Conservation (phyloP, 2,113 vertebrate species). For the Aepyceros melampus region DNA sequence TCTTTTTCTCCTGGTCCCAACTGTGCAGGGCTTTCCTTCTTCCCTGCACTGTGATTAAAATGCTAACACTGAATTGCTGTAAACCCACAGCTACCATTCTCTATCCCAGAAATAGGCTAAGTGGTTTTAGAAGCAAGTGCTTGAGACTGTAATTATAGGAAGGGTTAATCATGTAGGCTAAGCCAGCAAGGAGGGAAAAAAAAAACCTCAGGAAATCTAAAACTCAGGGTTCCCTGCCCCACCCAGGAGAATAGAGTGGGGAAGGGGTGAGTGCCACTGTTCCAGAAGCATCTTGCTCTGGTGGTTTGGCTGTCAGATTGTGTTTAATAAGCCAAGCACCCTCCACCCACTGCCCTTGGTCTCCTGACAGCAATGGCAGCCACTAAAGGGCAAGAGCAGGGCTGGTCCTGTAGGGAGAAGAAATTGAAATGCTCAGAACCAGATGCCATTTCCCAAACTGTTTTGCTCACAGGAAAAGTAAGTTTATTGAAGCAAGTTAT, state of each 20-base stretch:
- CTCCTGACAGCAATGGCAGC: background rate
- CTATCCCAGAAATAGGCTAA: constrained; percentile 26
- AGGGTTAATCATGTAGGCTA: background rate
- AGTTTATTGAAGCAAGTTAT: background rate
- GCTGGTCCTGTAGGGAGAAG: background rate
- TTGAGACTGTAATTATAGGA: background rate
- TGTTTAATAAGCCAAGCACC: background rate
- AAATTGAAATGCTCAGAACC: background rate
- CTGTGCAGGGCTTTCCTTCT: background rate
- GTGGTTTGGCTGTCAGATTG: background rate
- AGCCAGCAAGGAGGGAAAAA: background rate
- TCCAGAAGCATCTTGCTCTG: background rate
- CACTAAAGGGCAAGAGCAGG: background rate
- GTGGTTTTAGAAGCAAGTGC: background rate
- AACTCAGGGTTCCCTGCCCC: background rate
- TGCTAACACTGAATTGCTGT: background rate
- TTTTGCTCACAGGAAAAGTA: background rate
- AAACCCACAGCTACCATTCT: background rate
- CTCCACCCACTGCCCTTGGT: background rate
- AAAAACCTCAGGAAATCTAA: background rate
- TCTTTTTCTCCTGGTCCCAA: background rate
- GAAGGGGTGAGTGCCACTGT: background rate
- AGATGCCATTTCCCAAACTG: background rate
- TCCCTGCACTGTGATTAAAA: background rate
- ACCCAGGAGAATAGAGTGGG: background rate